These are phyloP conservation scores for Cygnus atratus DNA, from an alignment of 2,113 vertebrate genomes.

Conservation along the genomic window DNA sequence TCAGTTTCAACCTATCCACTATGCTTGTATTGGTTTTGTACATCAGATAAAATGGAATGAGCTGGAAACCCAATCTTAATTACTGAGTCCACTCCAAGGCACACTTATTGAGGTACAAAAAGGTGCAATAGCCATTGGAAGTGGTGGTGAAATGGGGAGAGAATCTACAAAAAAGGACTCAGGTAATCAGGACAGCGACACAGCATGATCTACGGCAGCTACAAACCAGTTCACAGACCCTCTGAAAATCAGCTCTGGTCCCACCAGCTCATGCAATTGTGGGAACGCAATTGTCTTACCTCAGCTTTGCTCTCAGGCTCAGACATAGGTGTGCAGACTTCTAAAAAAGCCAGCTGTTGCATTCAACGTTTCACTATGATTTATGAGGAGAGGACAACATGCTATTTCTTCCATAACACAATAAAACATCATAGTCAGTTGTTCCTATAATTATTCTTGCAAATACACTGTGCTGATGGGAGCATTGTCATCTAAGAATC, in stretches of 20 bases:
- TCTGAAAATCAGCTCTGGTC: neutral
- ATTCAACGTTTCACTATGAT: neutral
- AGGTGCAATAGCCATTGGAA: neutral
- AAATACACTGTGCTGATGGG: neutral
- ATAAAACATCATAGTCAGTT: neutral
- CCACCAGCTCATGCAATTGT: neutral
- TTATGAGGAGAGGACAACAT: neutral
- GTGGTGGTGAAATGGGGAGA: neutral
- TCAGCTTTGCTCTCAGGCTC: neutral
- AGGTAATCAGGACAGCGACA: neutral
- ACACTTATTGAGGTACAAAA: neutral
- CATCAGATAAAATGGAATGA: neutral
- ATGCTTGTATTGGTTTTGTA: neutral
- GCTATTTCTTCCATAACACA: neutral
- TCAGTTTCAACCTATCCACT: neutral
- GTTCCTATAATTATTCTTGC: neutral
- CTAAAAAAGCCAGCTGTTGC: neutral
- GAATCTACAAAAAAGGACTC: neutral
- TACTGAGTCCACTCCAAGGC: neutral
- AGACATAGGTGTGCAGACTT: neutral
- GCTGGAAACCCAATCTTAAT: slow-evolving; percentile 43
- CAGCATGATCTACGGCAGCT: neutral
- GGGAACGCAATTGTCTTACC: neutral
- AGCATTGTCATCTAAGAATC: neutral
- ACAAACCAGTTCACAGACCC: neutral